Percentiles rank a stretch among this genome's conserved stretches.
phyloP scores from a whole-genome alignment of 1,140 invertebrate species.

The Saxidomus purpurata region DNA sequence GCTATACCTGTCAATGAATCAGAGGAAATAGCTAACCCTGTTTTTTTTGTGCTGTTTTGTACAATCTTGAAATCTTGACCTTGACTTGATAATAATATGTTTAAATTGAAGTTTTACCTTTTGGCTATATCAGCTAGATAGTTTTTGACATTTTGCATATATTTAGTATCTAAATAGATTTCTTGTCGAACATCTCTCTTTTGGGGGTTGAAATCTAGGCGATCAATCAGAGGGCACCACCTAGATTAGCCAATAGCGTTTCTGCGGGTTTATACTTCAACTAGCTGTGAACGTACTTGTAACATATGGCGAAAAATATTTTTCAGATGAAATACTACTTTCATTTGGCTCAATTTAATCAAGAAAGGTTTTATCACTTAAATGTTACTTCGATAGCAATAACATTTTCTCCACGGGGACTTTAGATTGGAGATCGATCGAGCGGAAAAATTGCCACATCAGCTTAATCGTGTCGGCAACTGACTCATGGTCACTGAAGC shows the following conservation, averaged over 20 bases:
- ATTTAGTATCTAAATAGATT: not conserved
- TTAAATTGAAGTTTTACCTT: not conserved
- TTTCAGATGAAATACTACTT: not conserved
- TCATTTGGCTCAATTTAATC: not conserved
- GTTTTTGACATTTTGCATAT: not conserved
- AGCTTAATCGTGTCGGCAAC: not conserved
- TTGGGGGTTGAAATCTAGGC: not conserved
- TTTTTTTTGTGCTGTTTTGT: no score
- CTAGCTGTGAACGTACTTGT: not conserved
- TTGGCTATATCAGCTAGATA: not conserved
- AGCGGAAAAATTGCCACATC: not conserved
- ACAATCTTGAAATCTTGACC: no score
- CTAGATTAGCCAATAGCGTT: not conserved
- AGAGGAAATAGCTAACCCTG: no score
- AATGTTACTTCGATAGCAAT: not conserved
- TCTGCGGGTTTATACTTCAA: not conserved
- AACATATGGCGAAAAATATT: not conserved
- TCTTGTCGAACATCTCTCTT: not conserved
- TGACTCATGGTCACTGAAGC: not conserved
- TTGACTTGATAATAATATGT: no score
- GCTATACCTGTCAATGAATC: no score
- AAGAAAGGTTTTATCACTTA: constrained; percentile 9
- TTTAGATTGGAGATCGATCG: not conserved
- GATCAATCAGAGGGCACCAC: not conserved
- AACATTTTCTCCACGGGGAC: not conserved